Evolutionary conservation across 1,140 invertebrate species (phyloP).

Genomic region (Rhynchophorus ferrugineus): DNA sequence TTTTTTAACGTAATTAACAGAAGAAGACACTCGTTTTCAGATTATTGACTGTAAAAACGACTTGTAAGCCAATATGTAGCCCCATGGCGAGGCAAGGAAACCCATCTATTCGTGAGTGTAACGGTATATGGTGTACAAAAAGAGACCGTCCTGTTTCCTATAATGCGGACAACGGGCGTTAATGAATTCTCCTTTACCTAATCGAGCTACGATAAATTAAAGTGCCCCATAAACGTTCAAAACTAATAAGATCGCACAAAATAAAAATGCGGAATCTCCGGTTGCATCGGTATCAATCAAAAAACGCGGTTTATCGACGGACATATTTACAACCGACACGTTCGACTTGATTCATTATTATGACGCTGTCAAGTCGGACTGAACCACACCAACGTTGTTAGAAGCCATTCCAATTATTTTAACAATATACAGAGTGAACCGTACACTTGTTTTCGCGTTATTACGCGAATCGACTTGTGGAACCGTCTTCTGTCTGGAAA

Average conservation of each 20-base stretch:
- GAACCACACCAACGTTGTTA: slow-evolving; percentile 15
- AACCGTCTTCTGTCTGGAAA: no score
- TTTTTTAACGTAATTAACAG: no score
- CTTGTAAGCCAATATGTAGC: no score
- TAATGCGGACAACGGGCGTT: not conserved
- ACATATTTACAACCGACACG: not conserved
- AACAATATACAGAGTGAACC: slow-evolving; percentile 18
- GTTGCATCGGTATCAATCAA: not conserved
- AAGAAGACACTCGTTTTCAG: no score
- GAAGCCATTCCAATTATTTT: slow-evolving; percentile 24
- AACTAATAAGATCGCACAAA: not conserved
- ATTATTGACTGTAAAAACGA: no score
- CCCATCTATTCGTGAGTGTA: no score
- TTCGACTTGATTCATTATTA: not conserved
- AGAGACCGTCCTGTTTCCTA: not conserved
- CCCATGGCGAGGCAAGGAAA: no score
- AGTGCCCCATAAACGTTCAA: not conserved
- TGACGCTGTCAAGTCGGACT: not conserved
- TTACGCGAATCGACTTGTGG: no score
- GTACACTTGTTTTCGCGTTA: no score
- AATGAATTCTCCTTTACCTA: not conserved
- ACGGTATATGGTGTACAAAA: no score
- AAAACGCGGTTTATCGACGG: not conserved
- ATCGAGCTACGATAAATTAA: not conserved
- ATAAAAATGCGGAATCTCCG: not conserved